A percentile compares a stretch with the other conserved stretches of the same genome.
phyloP scores from a whole-genome alignment of 2,888 invertebrate species.

The Orthosia incerta region DNA sequence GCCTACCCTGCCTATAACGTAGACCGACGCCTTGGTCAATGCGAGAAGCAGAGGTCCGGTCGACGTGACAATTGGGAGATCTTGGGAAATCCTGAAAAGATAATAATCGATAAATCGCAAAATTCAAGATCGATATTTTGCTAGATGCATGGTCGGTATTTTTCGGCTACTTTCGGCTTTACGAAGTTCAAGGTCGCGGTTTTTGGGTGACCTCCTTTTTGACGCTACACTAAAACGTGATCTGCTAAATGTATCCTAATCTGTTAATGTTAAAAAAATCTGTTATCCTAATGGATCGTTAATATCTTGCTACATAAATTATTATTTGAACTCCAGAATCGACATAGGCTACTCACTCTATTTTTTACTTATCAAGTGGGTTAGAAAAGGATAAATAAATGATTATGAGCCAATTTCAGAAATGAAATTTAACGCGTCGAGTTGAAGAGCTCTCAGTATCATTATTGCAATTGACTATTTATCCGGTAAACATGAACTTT shows the following conservation, averaged over 20 bases:
- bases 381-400: not conserved
- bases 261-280: too few species aligned
- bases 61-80: too few species aligned
- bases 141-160: not conserved
- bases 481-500: too few species aligned
- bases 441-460: too few species aligned
- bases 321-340: slow-evolving; percentile 23
- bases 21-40: too few species aligned
- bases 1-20: too few species aligned
- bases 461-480: too few species aligned
- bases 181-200: slow-evolving; percentile 29
- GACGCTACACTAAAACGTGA: slow-evolving; percentile 4
- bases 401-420: too few species aligned
- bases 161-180: not conserved
- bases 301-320: slow-evolving; percentile 22
- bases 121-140: not conserved
- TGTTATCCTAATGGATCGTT: slow-evolving; percentile 38
- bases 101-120: not conserved
- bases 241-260: slow-evolving; percentile 53
- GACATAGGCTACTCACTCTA: not conserved
- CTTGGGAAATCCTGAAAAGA: too few species aligned
- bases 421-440: too few species aligned
- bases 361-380: not conserved
- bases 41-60: too few species aligned
- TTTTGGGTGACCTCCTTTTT: slow-evolving; percentile 38